These are phyloP conservation scores for Siniperca scherzeri DNA, from an alignment of 2,797 vertebrate species.

Conservation along the genomic window DNA sequence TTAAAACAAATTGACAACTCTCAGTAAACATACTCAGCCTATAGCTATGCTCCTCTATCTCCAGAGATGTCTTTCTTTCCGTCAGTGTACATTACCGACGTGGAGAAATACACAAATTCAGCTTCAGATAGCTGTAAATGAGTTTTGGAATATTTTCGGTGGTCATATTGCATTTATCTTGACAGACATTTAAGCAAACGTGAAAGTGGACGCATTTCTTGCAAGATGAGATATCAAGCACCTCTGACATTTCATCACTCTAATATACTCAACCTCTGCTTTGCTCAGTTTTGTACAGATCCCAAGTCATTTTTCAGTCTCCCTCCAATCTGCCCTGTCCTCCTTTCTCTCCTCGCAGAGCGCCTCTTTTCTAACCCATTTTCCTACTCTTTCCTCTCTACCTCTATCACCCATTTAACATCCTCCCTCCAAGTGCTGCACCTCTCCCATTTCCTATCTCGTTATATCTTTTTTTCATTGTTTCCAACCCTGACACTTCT, in stretches of 20 bases:
- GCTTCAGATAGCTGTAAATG: conserved; percentile 50
- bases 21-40: neutral
- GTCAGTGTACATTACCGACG: conserved; percentile 28
- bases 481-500: conserved; percentile 48
- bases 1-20: conserved; percentile 61
- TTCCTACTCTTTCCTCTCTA: conserved; percentile 43
- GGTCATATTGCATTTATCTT: conserved; percentile 45
- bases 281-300: conserved; percentile 45
- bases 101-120: conserved; percentile 39
- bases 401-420: conserved; percentile 62
- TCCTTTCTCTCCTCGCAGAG: conserved; percentile 44
- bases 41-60: conserved; percentile 43
- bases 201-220: conserved; percentile 48
- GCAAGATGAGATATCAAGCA: conserved; percentile 57
- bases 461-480: conserved; percentile 46
- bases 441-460: conserved; percentile 49
- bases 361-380: conserved; percentile 54
- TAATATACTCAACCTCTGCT: conserved; percentile 42
- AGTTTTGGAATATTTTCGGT: conserved; percentile 45
- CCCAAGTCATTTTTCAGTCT: conserved; percentile 56
- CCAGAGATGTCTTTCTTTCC: conserved; percentile 29
- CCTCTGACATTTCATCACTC: conserved; percentile 59
- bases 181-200: conserved; percentile 61
- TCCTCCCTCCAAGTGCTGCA: conserved; percentile 40
- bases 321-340: conserved; percentile 46